These are phyloP conservation scores for Amphipoea lucens DNA, from an alignment of 2,888 invertebrate genomes.

Conservation along the genomic window DNA sequence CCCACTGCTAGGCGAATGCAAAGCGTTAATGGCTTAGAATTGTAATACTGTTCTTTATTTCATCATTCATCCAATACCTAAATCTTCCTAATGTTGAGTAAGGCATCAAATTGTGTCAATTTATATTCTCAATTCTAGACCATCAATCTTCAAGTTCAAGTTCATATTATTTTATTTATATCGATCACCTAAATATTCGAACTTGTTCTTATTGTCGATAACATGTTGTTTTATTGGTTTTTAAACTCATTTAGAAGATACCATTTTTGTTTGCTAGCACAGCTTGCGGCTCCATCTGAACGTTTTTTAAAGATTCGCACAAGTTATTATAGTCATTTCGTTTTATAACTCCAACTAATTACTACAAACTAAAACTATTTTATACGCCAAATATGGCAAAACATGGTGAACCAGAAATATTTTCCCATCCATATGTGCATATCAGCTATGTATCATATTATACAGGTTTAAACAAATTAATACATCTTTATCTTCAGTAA, in stretches of 20 bases:
- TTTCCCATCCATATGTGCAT: too few species aligned
- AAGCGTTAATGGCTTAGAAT: not conserved
- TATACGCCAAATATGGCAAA: too few species aligned
- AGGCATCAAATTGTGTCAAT: conserved; percentile 8
- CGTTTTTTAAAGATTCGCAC: not conserved
- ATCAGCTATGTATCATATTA: too few species aligned
- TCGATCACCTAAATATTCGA: not conserved
- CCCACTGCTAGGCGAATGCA: not conserved
- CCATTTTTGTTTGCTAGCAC: not conserved
- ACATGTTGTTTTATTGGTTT: not conserved
- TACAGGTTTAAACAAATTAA: too few species aligned
- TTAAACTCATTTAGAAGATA: not conserved
- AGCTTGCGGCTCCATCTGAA: not conserved
- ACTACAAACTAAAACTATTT: too few species aligned
- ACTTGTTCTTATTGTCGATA: not conserved
- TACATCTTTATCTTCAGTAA: not conserved
- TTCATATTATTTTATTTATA: conserved; percentile 16
- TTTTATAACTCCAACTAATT: too few species aligned
- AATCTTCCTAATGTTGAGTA: not conserved
- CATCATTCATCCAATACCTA: conserved; percentile 4
- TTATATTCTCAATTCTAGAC: conserved; percentile 5
- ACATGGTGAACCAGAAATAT: too few species aligned
- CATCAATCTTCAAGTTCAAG: conserved; percentile 22
- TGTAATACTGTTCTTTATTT: not conserved
- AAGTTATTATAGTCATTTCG: not conserved